Evolutionary conservation across 2,113 vertebrate genomes (phyloP).

Genomic region (Phoxinus phoxinus): DNA sequence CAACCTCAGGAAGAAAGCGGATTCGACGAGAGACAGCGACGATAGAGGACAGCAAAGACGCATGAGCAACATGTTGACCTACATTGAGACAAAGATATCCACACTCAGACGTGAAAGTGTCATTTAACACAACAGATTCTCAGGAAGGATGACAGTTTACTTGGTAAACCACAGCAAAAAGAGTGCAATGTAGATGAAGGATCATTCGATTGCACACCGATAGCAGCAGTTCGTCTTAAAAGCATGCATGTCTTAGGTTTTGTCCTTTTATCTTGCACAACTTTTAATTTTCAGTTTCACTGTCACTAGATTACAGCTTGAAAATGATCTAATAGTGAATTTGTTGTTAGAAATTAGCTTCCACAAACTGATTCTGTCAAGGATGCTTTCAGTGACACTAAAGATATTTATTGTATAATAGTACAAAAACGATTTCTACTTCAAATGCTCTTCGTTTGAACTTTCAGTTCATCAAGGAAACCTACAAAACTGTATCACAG

Average conservation of each 20-base stretch:
- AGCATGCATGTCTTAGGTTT: no score
- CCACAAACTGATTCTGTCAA: no score
- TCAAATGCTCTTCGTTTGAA: not conserved
- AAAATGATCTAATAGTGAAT: not conserved
- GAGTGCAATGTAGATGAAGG: not conserved
- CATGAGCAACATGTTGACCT: slow-evolving; percentile 32
- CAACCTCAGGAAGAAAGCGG: not conserved
- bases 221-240: not conserved
- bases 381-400: no score
- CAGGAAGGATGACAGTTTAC: not conserved
- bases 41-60: not conserved
- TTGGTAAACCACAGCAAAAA: not conserved
- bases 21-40: not conserved
- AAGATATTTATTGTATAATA: no score
- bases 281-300: not conserved
- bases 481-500: not conserved
- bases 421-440: no score
- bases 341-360: not conserved
- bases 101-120: slow-evolving; percentile 26
- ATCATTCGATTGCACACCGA: not conserved
- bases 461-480: not conserved
- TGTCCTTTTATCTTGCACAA: not conserved
- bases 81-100: slow-evolving; percentile 22
- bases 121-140: not conserved
- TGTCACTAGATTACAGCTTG: not conserved